Conservation (phyloP, 2,113 vertebrate species). For the Toxotes chatareus region DNA sequence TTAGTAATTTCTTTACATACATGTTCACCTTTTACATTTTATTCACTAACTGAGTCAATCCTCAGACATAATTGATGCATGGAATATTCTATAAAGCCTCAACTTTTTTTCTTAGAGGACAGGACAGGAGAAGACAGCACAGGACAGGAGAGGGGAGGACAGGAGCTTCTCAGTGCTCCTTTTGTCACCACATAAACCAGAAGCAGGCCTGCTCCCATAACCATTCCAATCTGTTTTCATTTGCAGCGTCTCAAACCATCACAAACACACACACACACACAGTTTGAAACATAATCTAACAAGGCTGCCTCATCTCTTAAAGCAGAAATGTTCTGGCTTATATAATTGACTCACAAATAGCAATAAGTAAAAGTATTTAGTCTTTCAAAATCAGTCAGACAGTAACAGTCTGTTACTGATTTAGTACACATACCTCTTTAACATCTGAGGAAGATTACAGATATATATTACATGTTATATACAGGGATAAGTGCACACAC, state of each 20-base stretch:
- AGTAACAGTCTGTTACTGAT: background rate
- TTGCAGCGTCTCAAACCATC: conserved; percentile 78
- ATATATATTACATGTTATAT: background rate
- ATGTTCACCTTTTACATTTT: background rate
- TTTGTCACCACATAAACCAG: conserved; percentile 94
- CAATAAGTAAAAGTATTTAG: background rate
- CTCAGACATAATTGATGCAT: background rate
- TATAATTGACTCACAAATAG: background rate
- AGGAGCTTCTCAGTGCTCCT: conserved; percentile 86
- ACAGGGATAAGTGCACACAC: background rate
- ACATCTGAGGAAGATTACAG: background rate
- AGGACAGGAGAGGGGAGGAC: background rate
- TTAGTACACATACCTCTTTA: background rate
- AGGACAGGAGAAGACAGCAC: conserved; percentile 20
- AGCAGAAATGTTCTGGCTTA: conserved; percentile 40
- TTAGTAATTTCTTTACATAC: background rate
- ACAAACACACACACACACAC: conserved; percentile 24
- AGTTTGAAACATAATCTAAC: conserved; percentile 26
- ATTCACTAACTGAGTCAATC: too few species aligned
- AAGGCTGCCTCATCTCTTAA: conserved; percentile 44
- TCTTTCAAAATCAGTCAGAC: background rate
- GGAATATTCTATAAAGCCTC: conserved; percentile 5
- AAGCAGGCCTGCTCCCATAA: conserved; percentile 94
- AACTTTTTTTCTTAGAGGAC: background rate
- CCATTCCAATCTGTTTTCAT: conserved; percentile 89